Evolutionary conservation across 2,113 vertebrate genomes (phyloP).

Genomic region (Okapia johnstoni): DNA sequence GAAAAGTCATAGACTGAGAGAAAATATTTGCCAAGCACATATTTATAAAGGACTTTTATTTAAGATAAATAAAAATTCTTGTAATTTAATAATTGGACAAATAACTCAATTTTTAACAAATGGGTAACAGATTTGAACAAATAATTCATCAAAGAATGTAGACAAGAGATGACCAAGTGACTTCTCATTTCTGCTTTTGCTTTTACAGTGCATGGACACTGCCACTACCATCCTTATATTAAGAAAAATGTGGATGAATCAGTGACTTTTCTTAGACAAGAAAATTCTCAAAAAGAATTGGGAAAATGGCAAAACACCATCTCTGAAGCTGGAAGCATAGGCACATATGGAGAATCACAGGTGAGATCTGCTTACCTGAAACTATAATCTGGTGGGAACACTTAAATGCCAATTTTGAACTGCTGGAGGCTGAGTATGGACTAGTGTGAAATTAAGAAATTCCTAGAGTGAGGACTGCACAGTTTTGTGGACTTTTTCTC

Average conservation of each 20-base stretch:
- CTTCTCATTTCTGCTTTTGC: background rate
- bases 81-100: background rate
- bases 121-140: background rate
- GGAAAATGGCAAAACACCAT: background rate
- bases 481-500: background rate
- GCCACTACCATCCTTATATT: background rate
- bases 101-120: background rate
- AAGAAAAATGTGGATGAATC: background rate
- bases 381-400: background rate
- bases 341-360: background rate
- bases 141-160: background rate
- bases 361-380: background rate
- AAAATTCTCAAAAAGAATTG: background rate
- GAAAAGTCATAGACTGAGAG: background rate
- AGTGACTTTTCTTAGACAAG: background rate
- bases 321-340: background rate
- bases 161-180: background rate
- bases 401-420: background rate
- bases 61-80: background rate
- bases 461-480: background rate
- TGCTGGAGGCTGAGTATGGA: background rate
- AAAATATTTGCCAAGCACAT: background rate
- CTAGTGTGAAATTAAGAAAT: background rate
- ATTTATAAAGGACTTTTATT: background rate
- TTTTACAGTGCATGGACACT: background rate